Evolutionary conservation across 2,113 vertebrate species (phyloP).

Genomic region (Chaetops frenatus): DNA sequence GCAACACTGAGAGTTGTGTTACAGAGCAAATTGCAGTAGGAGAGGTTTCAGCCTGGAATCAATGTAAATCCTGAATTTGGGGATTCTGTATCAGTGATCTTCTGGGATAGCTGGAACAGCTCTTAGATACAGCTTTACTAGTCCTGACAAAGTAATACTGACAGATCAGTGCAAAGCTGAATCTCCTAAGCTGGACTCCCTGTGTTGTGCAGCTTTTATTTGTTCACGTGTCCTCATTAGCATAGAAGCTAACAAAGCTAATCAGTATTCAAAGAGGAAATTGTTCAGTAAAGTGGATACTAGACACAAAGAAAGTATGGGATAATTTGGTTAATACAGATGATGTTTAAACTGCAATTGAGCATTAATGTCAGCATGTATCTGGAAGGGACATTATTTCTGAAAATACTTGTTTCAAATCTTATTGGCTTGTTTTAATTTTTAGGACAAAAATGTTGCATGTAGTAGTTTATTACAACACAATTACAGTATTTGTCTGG

Average conservation of each 20-base stretch:
- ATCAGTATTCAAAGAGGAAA: background rate
- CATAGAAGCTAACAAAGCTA: background rate
- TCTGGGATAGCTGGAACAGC: background rate
- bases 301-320: background rate
- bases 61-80: background rate
- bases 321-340: background rate
- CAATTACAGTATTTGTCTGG: background rate
- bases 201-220: background rate
- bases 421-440: background rate
- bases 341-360: background rate
- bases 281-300: background rate
- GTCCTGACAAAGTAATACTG: background rate
- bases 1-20: background rate
- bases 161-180: background rate
- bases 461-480: background rate
- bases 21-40: background rate
- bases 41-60: background rate
- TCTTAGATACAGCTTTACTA: background rate
- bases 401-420: background rate
- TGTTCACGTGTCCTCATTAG: background rate
- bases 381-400: background rate
- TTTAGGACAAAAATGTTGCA: background rate
- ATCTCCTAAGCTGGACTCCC: background rate
- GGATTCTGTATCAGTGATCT: background rate
- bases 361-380: rapidly evolving